These are phyloP conservation scores for Cricetomys ansorgei DNA, from an alignment of 2,113 vertebrate species.

Conservation along the genomic window DNA sequence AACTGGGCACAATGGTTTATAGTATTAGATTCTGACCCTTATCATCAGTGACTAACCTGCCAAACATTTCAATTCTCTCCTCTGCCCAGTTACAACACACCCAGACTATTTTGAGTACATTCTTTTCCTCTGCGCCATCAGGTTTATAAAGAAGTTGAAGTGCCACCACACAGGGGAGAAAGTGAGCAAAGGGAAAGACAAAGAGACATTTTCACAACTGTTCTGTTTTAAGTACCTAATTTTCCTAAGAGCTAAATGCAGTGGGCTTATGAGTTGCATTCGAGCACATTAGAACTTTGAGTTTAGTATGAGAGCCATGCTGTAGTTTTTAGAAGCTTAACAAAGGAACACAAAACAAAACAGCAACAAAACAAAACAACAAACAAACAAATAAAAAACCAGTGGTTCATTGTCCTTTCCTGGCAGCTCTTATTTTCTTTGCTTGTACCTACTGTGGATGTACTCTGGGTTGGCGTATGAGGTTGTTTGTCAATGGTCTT, in stretches of 20 bases:
- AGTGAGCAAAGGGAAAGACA: neutral
- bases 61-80: slow-evolving; percentile 62
- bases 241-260: neutral
- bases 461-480: neutral
- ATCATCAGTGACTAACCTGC: slow-evolving; percentile 1
- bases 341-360: accelerated
- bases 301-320: neutral
- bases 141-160: neutral
- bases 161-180: neutral
- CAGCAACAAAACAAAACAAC: no score
- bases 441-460: accelerated
- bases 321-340: neutral
- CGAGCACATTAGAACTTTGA: neutral
- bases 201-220: slow-evolving; percentile 7
- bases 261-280: neutral
- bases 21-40: slow-evolving; percentile 52
- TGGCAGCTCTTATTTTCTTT: neutral
- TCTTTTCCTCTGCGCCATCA: neutral
- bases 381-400: no score
- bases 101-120: slow-evolving; percentile 48
- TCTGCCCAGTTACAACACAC: neutral
- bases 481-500: neutral
- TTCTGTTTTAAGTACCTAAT: slow-evolving; percentile 32
- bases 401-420: neutral
- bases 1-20: slow-evolving; percentile 34